A percentile compares a stretch with the other conserved stretches of the same genome.
Conservation (phyloP, 2,797 vertebrate genomes). For the Hippopotamyrus pictus region DNA sequence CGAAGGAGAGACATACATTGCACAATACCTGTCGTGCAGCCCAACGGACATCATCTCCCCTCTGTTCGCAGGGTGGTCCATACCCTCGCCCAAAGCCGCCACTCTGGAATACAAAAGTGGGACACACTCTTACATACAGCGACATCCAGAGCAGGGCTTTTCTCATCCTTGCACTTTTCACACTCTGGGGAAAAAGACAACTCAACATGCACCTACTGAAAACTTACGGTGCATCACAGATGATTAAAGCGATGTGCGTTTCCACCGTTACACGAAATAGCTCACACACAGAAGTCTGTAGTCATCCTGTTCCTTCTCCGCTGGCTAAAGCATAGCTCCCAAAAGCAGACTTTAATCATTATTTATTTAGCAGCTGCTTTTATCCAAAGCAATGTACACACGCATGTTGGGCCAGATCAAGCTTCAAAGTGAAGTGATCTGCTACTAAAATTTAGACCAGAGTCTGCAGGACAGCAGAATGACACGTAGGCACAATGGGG, state of each 20-base stretch:
- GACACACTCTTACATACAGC: neutral
- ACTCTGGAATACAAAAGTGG: slow-evolving; percentile 41
- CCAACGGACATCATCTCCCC: slow-evolving; percentile 74
- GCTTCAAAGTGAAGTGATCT: neutral
- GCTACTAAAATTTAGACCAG: neutral
- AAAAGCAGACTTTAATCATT: neutral
- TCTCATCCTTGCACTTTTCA: neutral
- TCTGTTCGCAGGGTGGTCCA: slow-evolving; percentile 80
- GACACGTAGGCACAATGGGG: neutral
- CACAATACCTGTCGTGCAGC: slow-evolving; percentile 72
- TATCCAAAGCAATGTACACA: neutral
- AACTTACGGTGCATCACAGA: neutral
- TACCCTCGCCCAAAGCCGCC: slow-evolving; percentile 63
- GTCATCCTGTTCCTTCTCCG: neutral
- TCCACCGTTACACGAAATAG: neutral
- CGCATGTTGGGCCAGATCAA: neutral
- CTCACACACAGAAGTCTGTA: neutral
- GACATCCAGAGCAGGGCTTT: neutral
- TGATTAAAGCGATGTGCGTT: neutral
- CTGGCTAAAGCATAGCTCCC: neutral
- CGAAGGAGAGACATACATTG: slow-evolving; percentile 26
- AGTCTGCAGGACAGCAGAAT: neutral
- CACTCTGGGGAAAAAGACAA: neutral
- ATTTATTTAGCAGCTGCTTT: neutral
- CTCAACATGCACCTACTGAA: neutral